Evolutionary conservation across 2,113 vertebrate species (phyloP), one percentile per base, ranked within the genome.

Genomic region (Mohoua ochrocephala): DNA sequence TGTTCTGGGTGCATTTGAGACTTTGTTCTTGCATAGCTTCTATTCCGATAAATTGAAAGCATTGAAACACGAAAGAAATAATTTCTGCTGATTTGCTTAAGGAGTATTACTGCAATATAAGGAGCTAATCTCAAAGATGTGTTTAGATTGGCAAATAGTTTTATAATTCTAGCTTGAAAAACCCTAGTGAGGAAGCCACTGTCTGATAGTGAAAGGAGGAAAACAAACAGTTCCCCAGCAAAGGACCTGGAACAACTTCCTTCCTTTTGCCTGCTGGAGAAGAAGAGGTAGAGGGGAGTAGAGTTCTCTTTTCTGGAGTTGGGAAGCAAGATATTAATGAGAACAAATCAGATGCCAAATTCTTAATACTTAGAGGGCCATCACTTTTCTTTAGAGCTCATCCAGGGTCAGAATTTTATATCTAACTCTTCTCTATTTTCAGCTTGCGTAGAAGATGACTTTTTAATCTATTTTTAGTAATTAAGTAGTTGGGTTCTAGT

Each of bases 401-500:
- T 41, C 23, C n/a, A 53, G 65, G 53, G 63, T 87, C 70, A 87
- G 39, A 83, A 54, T 88, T 76, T 85, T 77, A 13, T 71, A 87
- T 89, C 63, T 74, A 91, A 81, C 44, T 88, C 69, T 85, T 59
- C 71, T 83, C 54, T 91, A 61, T 92, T 95, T 93, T 95, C 91
- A 93, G 63, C 83, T 85, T 81, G 13, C 56, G 18, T 80, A 70
- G 90, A 87, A 91, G 65, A 93, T 83, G 61, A 89, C 57, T 93
- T 91, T 84, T 86, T 27, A 69, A 64, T 94, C 91, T 93, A 30
- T 95, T 92, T 97, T 92, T 91, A 96, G 70, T 61, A 80, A 71
- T 69, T n/a, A 84, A 89, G 61, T 63, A 61, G 44, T 78, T 90
- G 84, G 49, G 42, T 95, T 93, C 67, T 95, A 49, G 53, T 96